phyloP scores from a whole-genome alignment of 92 coral and sea anemone species.

The Palythoa grandis region DNA sequence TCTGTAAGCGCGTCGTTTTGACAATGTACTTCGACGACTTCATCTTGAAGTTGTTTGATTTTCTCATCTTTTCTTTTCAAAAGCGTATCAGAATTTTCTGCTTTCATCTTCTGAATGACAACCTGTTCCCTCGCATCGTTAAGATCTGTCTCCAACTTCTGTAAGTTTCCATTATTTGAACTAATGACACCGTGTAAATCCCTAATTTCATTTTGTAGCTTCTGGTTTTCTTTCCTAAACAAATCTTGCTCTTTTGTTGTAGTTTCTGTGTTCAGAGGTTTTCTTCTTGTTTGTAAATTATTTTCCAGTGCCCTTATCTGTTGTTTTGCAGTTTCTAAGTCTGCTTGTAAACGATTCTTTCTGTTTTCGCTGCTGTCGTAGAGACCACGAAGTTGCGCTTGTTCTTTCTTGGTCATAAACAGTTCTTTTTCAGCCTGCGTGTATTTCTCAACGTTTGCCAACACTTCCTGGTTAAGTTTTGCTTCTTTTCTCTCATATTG shows the following conservation, averaged over 20 bases:
- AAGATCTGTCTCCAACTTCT: constrained; percentile 64
- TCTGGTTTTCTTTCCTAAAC: constrained; percentile 51
- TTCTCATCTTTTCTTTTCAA: constrained; percentile 72
- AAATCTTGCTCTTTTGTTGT: constrained; percentile 29
- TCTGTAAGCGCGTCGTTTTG: constrained; percentile 80
- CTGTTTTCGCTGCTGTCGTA: constrained; percentile 69
- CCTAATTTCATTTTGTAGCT: constrained; percentile 52
- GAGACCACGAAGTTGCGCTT: constrained; percentile 73
- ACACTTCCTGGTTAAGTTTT: constrained; percentile 65
- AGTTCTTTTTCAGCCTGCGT: constrained; percentile 79
- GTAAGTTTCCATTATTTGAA: constrained; percentile 54
- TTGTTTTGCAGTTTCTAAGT: constrained; percentile 51
- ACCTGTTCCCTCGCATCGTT: constrained; percentile 68
- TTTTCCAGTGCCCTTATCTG: constrained; percentile 56
- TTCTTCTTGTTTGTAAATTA: constrained; percentile 32
- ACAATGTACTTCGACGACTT: constrained; percentile 67
- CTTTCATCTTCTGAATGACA: constrained; percentile 67
- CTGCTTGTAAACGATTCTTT: constrained; percentile 66
- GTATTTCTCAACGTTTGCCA: constrained; percentile 74
- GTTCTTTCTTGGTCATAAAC: constrained; percentile 73
- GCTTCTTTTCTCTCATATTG: constrained; percentile 65
- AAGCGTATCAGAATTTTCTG: constrained; percentile 72
- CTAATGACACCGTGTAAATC: constrained; percentile 50
- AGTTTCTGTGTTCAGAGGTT: not conserved
- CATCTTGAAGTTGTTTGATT: constrained; percentile 78